Percentiles rank a stretch among this genome's conserved stretches.
Conservation (phyloP, 2,888 invertebrate species). For the Phymatocera aterrima region DNA sequence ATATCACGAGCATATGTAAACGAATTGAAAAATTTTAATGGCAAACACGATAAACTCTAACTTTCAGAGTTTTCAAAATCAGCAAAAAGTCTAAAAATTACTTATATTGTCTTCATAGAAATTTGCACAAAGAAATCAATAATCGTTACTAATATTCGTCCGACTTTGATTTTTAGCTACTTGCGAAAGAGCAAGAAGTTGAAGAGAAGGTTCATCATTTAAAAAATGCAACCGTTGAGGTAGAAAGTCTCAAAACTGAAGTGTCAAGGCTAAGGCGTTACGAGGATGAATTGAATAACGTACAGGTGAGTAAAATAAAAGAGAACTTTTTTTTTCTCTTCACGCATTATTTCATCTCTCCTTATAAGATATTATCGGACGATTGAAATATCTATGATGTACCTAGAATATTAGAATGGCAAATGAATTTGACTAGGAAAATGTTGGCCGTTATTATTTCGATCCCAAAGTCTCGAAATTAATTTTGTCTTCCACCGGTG, state of each 20-base stretch:
- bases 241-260: constrained; percentile 80
- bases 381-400: background rate
- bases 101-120: too few species aligned
- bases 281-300: constrained; percentile 82
- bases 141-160: constrained; percentile 31
- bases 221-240: constrained; percentile 78
- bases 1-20: constrained; percentile 25
- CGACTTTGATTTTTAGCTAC: constrained; percentile 63
- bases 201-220: constrained; percentile 79
- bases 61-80: too few species aligned
- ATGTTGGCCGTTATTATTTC: background rate
- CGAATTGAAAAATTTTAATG: constrained; percentile 13
- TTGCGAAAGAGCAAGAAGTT: constrained; percentile 77
- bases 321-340: background rate
- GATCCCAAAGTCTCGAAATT: background rate
- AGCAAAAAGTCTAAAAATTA: too few species aligned
- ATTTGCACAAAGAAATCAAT: too few species aligned
- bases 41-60: too few species aligned
- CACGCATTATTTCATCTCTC: background rate
- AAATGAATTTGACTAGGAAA: background rate
- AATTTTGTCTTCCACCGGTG: background rate
- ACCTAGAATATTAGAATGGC: background rate
- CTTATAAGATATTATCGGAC: background rate
- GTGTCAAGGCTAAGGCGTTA: constrained; percentile 80
- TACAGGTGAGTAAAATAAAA: constrained; percentile 77